Evolutionary conservation across 2,113 vertebrate species (phyloP).

Genomic region (Potamarius usumacintae): DNA sequence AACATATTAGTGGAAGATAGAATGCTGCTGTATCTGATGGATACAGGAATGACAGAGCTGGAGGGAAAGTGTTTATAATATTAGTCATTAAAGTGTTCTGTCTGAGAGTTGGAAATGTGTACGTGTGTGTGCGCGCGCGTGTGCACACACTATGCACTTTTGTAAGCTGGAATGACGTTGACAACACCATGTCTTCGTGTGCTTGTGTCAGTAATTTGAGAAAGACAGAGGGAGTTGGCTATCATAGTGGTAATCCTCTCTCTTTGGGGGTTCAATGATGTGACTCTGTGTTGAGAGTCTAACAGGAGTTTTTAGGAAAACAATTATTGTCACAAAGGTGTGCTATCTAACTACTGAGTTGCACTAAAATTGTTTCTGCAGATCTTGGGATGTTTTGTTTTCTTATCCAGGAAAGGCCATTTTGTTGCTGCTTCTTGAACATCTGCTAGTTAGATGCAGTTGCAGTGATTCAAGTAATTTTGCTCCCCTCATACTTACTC

Average conservation of each 20-base stretch:
- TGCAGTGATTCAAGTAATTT: neutral
- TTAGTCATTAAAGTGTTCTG: neutral
- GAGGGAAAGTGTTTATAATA: neutral
- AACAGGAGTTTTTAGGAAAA: slow-evolving; percentile 11
- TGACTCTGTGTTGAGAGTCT: slow-evolving; percentile 21
- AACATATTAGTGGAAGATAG: slow-evolving; percentile 6
- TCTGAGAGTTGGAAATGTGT: neutral
- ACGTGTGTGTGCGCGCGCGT: neutral
- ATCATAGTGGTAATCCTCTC: neutral
- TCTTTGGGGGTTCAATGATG: slow-evolving; percentile 7
- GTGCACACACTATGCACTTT: neutral
- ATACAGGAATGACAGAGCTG: neutral
- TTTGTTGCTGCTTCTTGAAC: neutral
- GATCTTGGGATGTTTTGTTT: slow-evolving; percentile 8
- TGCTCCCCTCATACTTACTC: neutral
- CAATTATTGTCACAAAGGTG: slow-evolving; percentile 17
- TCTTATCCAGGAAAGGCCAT: no score
- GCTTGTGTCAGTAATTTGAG: slow-evolving; percentile 12
- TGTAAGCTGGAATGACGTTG: neutral
- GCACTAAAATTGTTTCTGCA: slow-evolving; percentile 4
- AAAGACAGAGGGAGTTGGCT: neutral
- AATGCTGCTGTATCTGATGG: neutral
- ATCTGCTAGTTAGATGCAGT: neutral
- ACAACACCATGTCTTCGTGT: neutral
- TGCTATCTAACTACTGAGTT: slow-evolving; percentile 18